Evolutionary conservation across 2,888 invertebrate genomes (phyloP).

Genomic region (Scaeva pyrastri): DNA sequence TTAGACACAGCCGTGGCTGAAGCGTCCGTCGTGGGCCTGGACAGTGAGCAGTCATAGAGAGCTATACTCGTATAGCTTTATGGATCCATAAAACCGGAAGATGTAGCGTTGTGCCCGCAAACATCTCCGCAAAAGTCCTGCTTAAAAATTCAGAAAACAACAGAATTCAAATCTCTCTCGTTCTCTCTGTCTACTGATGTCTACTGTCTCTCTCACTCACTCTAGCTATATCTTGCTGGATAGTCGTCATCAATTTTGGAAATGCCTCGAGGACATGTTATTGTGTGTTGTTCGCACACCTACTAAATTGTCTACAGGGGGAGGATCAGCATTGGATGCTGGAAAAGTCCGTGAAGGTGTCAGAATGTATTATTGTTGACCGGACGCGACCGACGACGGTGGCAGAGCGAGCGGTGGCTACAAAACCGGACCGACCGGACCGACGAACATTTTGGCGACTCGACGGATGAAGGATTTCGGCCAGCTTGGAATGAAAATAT

Average conservation of each 20-base stretch:
- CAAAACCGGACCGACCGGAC: no score
- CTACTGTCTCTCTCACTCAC: neutral
- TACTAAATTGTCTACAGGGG: slow-evolving; percentile 8
- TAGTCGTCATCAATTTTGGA: slow-evolving; percentile 72
- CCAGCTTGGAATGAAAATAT: slow-evolving; percentile 72
- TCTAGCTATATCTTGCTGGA: neutral
- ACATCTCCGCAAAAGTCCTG: slow-evolving; percentile 73
- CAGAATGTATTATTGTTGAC: slow-evolving; percentile 63
- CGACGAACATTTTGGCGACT: no score
- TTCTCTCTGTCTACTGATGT: neutral
- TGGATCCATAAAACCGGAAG: slow-evolving; percentile 62
- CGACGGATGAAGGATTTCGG: slow-evolving; percentile 52
- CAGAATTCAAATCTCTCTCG: neutral
- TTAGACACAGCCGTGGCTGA: slow-evolving; percentile 70
- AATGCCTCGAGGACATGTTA: slow-evolving; percentile 75
- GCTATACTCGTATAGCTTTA: slow-evolving; percentile 14
- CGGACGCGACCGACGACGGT: neutral
- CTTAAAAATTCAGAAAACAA: slow-evolving; percentile 64
- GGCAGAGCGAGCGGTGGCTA: no score
- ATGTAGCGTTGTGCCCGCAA: slow-evolving; percentile 68
- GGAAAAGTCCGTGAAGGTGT: slow-evolving; percentile 46
- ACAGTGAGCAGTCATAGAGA: slow-evolving; percentile 7
- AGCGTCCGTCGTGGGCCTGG: neutral
- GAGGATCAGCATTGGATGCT: neutral
- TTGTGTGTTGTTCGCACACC: slow-evolving; percentile 63